phyloP scores from a whole-genome alignment of 2,797 vertebrate genomes.

The Distichodus sexfasciatus region DNA sequence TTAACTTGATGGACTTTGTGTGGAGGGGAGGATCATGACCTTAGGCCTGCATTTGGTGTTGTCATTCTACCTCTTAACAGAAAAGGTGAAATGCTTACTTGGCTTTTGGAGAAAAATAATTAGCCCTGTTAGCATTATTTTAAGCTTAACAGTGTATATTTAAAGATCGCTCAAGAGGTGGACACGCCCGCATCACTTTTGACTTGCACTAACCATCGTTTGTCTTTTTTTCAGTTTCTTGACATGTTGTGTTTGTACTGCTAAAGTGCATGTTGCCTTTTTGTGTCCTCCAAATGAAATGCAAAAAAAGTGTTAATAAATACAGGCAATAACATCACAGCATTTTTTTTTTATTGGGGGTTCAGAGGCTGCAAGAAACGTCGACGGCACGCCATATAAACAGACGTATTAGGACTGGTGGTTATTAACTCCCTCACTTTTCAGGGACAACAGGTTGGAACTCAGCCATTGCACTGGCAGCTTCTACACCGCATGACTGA shows the following conservation, averaged over 20 bases:
- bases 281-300: slow-evolving; percentile 45
- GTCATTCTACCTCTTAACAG: slow-evolving; percentile 7
- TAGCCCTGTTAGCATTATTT: neutral
- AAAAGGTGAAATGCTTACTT: neutral
- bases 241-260: slow-evolving; percentile 57
- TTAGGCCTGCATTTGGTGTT: slow-evolving; percentile 10
- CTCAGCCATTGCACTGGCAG: too few relatives aligned
- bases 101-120: neutral
- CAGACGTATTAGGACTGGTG: too few relatives aligned
- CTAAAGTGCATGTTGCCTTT: slow-evolving; percentile 73
- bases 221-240: slow-evolving; percentile 31
- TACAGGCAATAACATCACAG: slow-evolving; percentile 43
- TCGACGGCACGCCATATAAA: too few relatives aligned
- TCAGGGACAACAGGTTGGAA: too few relatives aligned
- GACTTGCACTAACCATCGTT: slow-evolving; percentile 34
- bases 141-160: neutral
- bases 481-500: too few relatives aligned
- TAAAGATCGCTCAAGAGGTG: slow-evolving; percentile 3
- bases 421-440: too few relatives aligned
- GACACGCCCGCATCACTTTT: neutral
- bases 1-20: neutral
- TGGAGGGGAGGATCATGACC: slow-evolving; percentile 18
- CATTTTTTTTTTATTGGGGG: slow-evolving; percentile 9
- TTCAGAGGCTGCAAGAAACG: neutral
- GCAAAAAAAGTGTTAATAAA: slow-evolving; percentile 30